Evolutionary conservation across 2,113 vertebrate species (phyloP).

Genomic region (Thryonomys swinderianus): DNA sequence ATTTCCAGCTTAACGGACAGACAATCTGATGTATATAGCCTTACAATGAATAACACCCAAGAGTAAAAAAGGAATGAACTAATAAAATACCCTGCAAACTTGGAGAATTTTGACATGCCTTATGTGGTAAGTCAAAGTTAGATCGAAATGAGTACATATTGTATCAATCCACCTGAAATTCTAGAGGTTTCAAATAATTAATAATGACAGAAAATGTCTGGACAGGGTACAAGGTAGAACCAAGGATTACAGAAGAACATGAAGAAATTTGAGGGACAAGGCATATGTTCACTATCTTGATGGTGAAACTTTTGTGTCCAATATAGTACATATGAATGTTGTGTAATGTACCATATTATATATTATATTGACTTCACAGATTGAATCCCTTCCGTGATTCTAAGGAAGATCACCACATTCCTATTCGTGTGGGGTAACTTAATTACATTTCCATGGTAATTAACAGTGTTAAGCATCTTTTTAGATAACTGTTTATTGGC

Average conservation of each 20-base stretch:
- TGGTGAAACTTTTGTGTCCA: background rate
- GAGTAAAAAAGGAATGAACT: background rate
- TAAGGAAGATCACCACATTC: background rate
- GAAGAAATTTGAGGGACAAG: background rate
- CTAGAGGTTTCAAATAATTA: background rate
- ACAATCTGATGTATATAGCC: background rate
- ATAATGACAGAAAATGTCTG: background rate
- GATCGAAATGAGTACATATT: background rate
- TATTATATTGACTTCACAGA: too few species aligned
- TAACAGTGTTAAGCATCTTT: background rate
- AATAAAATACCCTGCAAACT: background rate
- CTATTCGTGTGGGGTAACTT: background rate
- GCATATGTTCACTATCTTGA: background rate
- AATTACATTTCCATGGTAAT: background rate
- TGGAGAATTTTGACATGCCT: background rate
- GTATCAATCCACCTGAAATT: background rate
- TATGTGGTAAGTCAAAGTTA: background rate
- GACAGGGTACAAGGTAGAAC: rapidly evolving
- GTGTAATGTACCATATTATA: too few species aligned
- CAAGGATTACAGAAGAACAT: background rate
- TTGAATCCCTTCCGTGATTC: background rate
- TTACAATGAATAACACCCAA: background rate
- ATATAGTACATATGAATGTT: background rate
- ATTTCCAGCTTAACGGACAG: background rate
- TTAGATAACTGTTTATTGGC: background rate